Percentiles rank a stretch among this genome's conserved stretches.
These are phyloP conservation scores for Chrysolina haemoptera DNA, from an alignment of 2,888 invertebrate genomes.

Conservation along the genomic window DNA sequence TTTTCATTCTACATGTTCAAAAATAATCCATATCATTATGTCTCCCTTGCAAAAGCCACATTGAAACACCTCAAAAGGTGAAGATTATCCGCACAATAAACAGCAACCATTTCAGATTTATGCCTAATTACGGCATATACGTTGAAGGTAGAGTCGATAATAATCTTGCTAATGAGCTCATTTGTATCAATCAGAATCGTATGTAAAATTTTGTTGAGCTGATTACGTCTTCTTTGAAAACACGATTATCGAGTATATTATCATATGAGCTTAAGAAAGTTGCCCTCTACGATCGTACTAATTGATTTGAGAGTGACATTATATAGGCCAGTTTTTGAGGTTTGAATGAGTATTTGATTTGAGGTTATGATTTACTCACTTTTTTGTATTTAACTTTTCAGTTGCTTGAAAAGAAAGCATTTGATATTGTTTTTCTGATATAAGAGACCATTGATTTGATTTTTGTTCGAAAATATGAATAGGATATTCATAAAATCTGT, in stretches of 20 bases:
- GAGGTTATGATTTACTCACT: too few relatives aligned
- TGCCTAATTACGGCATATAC: background rate
- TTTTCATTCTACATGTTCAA: too few relatives aligned
- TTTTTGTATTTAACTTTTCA: too few relatives aligned
- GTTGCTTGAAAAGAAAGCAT: too few relatives aligned
- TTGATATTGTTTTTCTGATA: too few relatives aligned
- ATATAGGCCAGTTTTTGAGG: too few relatives aligned
- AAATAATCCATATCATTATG: too few relatives aligned
- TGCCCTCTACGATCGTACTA: background rate
- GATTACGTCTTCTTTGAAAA: constrained; percentile 6
- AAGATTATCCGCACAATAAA: constrained; percentile 2
- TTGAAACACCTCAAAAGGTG: background rate
- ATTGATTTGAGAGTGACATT: background rate
- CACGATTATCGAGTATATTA: background rate
- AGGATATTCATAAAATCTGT: too few relatives aligned
- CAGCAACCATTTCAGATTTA: background rate
- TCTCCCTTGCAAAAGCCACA: background rate
- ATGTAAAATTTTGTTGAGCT: constrained; percentile 15
- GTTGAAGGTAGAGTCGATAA: constrained; percentile 38
- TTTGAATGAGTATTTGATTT: too few relatives aligned
- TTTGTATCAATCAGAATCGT: constrained; percentile 37
- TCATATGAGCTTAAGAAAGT: background rate
- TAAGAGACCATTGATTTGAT: too few relatives aligned
- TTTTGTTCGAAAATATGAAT: too few relatives aligned
- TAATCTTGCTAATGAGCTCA: constrained; percentile 52